Base-by-base conservation (phyloP, 2,888 invertebrate genomes). In the Stenotaenia linearis region DNA sequence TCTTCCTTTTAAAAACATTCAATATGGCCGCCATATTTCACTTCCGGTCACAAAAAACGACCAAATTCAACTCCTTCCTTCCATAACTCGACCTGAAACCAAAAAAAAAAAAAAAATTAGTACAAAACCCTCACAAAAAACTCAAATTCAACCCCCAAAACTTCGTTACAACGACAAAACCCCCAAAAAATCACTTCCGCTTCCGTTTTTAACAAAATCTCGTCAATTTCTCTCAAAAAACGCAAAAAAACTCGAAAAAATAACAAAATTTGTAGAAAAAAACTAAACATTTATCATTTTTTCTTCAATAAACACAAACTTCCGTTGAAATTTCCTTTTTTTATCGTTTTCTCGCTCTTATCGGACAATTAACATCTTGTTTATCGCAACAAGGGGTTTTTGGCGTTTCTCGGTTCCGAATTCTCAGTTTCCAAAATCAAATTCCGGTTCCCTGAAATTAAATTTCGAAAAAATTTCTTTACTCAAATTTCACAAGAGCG, bases 21-120 rank as follows among this genome's bases (percentile, higher is more conserved):
- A 78, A 78, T 21, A 78, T 23, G 12, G 50, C n/a, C 25, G 78
- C 45, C 78, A 78, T 78, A 21, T 10, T 74, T 25, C 23, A 1
- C n/a, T 1, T 74, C 75, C 21, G 12, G 0, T 50, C 4, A 15
- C n/a, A 15, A 7, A 50, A 56, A 15, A 18, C 18, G n/a, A 15
- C 3, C 75, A 7, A 75, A 75, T 25, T 56, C 23, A 2, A 56
- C 9, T 18, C 0, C 9, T 32, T 32, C 32, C 32, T 32, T 9
- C 9, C 32, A 32, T 10, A 69, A 69, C 18, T 23, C 69, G 18
- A n/a, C 28, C 21, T 69, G 12, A 7, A 21, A 25, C 18, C 3
- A n/a, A 69, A 69, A n/a, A 4, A 61, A 61, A 61, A 61, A 9
- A 61, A 61, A 4, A 69, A 69, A 69, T 69, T n/a, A 6, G 18